Conservation (phyloP, 1,140 invertebrate genomes). For the Pogonus chalceus region DNA sequence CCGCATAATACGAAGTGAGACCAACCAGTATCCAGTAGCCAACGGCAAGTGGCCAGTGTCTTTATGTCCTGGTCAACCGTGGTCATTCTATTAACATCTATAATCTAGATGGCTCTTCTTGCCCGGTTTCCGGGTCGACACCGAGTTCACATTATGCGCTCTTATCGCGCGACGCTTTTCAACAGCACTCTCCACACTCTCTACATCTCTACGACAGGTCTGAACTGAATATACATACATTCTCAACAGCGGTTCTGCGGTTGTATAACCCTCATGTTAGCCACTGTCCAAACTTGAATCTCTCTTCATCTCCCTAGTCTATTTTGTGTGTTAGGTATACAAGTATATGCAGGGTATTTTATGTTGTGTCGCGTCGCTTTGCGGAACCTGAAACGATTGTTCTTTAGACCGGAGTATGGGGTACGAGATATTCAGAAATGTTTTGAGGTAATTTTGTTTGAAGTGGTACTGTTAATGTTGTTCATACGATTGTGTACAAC, state of each 20-base stretch:
- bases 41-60: conserved; percentile 22
- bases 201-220: no score
- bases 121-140: conserved; percentile 11
- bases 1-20: no score
- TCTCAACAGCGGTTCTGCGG: no score
- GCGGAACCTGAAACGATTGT: not conserved
- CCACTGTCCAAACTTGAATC: not conserved
- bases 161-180: not conserved
- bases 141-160: not conserved
- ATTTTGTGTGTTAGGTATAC: not conserved
- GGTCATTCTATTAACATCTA: conserved; percentile 38
- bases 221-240: no score
- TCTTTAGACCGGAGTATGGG: not conserved
- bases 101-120: conserved; percentile 36
- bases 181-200: not conserved
- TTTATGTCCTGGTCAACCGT: conserved; percentile 5
- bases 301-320: not conserved
- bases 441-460: not conserved
- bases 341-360: not conserved
- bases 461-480: not conserved
- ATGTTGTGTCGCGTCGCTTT: not conserved
- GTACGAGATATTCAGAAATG: not conserved
- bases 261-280: no score
- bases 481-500: not conserved
- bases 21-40: no score